These are phyloP conservation scores for Aythya baeri DNA, from an alignment of 2,113 vertebrate genomes.

Conservation along the genomic window DNA sequence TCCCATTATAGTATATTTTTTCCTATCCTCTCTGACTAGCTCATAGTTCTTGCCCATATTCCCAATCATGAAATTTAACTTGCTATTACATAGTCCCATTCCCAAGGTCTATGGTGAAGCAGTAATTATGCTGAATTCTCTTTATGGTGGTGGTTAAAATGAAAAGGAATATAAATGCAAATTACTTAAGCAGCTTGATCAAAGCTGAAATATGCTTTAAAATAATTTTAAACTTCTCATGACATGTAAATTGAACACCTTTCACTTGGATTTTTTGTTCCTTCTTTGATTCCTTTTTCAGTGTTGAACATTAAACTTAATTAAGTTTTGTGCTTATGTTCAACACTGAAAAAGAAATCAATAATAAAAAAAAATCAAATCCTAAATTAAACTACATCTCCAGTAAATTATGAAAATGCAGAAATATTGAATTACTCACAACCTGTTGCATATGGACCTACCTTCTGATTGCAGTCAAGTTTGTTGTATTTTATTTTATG, in stretches of 20 bases:
- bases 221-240: neutral
- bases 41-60: neutral
- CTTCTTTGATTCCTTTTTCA: too few relatives aligned
- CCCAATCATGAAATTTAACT: neutral
- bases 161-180: neutral
- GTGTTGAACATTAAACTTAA: too few relatives aligned
- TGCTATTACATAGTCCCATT: neutral
- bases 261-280: neutral
- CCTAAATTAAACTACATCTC: neutral
- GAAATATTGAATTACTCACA: neutral
- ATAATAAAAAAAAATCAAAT: constrained; percentile 7
- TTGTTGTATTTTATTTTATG: neutral
- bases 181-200: neutral
- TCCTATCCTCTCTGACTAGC: neutral
- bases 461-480: neutral
- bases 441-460: neutral
- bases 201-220: neutral
- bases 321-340: neutral
- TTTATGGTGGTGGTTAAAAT: neutral
- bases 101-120: neutral
- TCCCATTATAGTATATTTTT: neutral
- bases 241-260: neutral
- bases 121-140: neutral
- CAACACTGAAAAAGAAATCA: neutral
- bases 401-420: neutral